Base-by-base conservation (phyloP, 2,113 vertebrate genomes). In the Phainopepla nitens region DNA sequence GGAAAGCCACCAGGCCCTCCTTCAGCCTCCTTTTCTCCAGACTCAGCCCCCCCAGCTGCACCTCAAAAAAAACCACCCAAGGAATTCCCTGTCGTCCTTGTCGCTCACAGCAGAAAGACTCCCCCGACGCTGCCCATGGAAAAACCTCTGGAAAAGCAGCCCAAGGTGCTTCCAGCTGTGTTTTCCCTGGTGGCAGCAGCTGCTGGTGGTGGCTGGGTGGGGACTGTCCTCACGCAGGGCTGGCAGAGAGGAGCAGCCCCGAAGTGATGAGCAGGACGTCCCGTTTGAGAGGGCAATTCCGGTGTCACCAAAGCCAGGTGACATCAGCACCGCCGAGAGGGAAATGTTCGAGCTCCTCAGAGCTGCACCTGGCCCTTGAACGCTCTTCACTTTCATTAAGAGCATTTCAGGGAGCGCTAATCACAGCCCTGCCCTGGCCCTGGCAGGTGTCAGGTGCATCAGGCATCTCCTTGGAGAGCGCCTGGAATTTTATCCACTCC, bases 381-480 rank as follows among this genome's bases (percentile, higher is more conserved):
- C 0, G 71, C 90, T 92, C 77, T 50, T 75, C 25, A 0, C 44
- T n/a, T 36, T 12, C 70, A 10, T 17, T 5, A 4, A 47, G 68
- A 51, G 72, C 78, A 4, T 47, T 71, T 82, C 75, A 41, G 4
- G 5, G 51, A 41, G 42, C 22, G 22, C 24, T 39, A 5, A 62
- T 35, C 47, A 10, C 61, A 11, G 3, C 77, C 1, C 51, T 4
- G 7, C 39, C 68, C 24, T 62, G n/a, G 14, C 33, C 68, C 45
- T 2, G 31, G 23, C 41, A 35, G 73, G 27, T 47, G 13, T 17
- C 76, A 42, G 83, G 66, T 11, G 23, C 4, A 53, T 6, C 28
- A 0, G 42, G 41, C 29, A 4, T 68, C 81, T 35, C 68, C 31
- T 8, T 8, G 18, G 60, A 66, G 9, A 15, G 25, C 0, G 2